phyloP scores from a whole-genome alignment of 2,888 invertebrate genomes.

The Eudasyphora cyanicolor region DNA sequence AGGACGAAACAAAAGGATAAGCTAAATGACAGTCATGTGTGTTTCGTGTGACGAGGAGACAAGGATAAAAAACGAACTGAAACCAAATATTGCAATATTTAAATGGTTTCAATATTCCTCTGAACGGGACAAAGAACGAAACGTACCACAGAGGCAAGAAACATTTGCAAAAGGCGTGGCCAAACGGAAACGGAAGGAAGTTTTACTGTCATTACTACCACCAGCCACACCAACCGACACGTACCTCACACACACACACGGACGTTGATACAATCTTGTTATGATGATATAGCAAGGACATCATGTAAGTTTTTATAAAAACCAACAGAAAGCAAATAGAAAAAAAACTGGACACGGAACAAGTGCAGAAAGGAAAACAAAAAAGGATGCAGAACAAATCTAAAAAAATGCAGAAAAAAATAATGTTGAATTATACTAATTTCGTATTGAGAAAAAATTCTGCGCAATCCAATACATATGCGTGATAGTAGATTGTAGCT shows the following conservation, averaged over 20 bases:
- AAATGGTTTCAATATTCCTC: conserved; percentile 62
- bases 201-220: conserved; percentile 4
- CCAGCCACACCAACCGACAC: background rate
- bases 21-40: conserved; percentile 60
- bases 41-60: conserved; percentile 20
- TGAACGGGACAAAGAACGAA: background rate
- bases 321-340: no score
- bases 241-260: background rate
- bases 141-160: background rate
- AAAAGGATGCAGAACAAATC: background rate
- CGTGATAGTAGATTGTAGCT: conserved; percentile 60
- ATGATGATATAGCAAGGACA: conserved; percentile 57
- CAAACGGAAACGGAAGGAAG: conserved; percentile 17
- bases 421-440: conserved; percentile 57
- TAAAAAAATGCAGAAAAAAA: conserved; percentile 19
- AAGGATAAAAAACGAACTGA: conserved; percentile 19
- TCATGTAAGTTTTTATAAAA: conserved; percentile 53
- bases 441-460: conserved; percentile 65
- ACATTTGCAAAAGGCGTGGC: conserved; percentile 13
- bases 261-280: conserved; percentile 56
- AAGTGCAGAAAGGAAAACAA: background rate
- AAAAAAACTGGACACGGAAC: conserved; percentile 1
- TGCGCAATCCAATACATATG: conserved; percentile 54
- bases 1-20: conserved; percentile 53
- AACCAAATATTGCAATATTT: conserved; percentile 62